Base-by-base conservation (phyloP, 2,113 vertebrate genomes). In the Platichthys stellatus region DNA sequence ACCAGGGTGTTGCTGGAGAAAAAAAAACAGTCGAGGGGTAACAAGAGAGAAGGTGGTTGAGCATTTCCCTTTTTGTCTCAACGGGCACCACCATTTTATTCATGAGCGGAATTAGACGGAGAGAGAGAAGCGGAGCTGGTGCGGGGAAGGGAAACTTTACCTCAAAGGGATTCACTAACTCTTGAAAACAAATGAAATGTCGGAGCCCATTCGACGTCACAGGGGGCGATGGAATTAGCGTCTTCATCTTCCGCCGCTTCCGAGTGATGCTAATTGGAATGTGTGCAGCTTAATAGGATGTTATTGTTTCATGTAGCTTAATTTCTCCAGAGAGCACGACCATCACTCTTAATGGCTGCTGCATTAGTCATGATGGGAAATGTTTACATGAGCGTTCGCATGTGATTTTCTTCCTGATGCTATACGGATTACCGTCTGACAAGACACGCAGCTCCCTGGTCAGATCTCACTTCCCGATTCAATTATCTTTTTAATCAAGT, bases 401-500 rank as follows among this genome's bases (percentile, higher is more conserved):
- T 69, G 64, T 85, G 28, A 87, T 90, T 86, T 80, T 73, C 57
- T 65, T 64, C 15, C 58, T 80, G 61, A 86, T 73, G 47, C 43
- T 57, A 43, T 68, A 26, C 69, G 64, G 45, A 86, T 88, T 80
- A 80, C 28, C 6, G 59, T 76, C 68, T 28, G 64, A 78, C 31
- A 78, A 67, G 80, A 74, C 58, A n/a, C 14, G 35, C 23, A 72
- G 68, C 26, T 94, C 92, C 89, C 93, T 43, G n/a, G 83, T 83
- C 79, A 74, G 84, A 90, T 87, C 78, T 77, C 47, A 23, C 84
- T 72, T 82, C 75, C 74, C 38, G 66, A 54, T 90, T 88, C 84
- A 94, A 93, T 94, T 92, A 92, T 85, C 72, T 87, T 91, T 90
- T 74, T 82, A 89, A 94, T 94, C 91, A 91, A 68, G 68, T 69